These are phyloP conservation scores for Frieseomelitta varia DNA, from an alignment of 1,140 invertebrate genomes.

Conservation along the genomic window DNA sequence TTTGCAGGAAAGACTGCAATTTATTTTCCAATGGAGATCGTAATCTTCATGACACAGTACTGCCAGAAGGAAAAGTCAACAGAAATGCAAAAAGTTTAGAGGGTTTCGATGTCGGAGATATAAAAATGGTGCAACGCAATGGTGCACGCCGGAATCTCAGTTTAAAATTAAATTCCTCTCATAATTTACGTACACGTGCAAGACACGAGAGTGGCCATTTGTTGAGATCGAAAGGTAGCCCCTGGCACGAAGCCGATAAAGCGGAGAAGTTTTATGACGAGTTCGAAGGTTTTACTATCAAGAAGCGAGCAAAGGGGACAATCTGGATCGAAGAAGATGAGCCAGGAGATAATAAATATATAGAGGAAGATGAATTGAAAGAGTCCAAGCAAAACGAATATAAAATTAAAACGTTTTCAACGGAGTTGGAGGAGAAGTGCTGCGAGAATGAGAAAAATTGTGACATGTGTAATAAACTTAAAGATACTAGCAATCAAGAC, in stretches of 20 bases:
- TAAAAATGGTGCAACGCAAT: constrained; percentile 80
- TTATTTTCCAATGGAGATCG: constrained; percentile 74
- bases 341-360: constrained; percentile 69
- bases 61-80: constrained; percentile 70
- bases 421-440: constrained; percentile 37
- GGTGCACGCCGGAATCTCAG: constrained; percentile 77
- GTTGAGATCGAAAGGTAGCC: constrained; percentile 78
- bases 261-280: constrained; percentile 78
- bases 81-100: constrained; percentile 71
- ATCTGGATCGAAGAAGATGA: constrained; percentile 80
- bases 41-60: constrained; percentile 71
- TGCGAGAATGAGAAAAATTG: constrained; percentile 14
- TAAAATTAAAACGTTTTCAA: constrained; percentile 49
- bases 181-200: constrained; percentile 78
- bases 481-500: constrained; percentile 27
- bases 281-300: constrained; percentile 78
- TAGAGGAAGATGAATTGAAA: constrained; percentile 54
- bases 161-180: constrained; percentile 75
- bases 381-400: constrained; percentile 56
- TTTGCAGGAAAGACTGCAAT: constrained; percentile 75
- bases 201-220: constrained; percentile 80
- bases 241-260: constrained; percentile 74
- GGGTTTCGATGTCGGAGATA: constrained; percentile 71
- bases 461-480: constrained; percentile 29
- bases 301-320: constrained; percentile 79